Base-by-base conservation (phyloP, 2,797 vertebrate genomes). In the Mycteria americana region DNA sequence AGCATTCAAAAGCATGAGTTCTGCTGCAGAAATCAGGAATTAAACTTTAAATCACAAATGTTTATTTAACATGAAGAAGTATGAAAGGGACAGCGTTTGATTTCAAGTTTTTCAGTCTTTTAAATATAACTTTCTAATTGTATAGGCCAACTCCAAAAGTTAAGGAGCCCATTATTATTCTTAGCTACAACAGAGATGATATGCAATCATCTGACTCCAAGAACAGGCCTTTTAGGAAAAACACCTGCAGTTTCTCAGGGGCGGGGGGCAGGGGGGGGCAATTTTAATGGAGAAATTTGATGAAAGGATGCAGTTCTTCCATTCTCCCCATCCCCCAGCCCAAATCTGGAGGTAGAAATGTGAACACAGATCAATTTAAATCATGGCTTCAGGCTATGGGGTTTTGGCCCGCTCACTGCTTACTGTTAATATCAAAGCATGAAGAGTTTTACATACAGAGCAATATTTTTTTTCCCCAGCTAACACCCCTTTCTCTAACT, bases 351-450 rank as follows among this genome's bases (percentile, higher is more conserved):
- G 69, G 65, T 19, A 89, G 69, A 92, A 95, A 86, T 27, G 35
- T 69, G 76, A 91, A 86, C 51, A 54, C 11, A 93, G 85, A 92
- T 95, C 96, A 96, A 63, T 92, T 95, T 92, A 97, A 97, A 90
- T 86, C 79, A 94, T 59, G n/a, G 39, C 85, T 94, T 88, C 73
- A 81, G 88, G 95, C 89, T 72, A 45, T 54, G 43, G 46, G 69
- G 59, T 39, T 96, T 95, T 96, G 96, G 95, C 94, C 85, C 0
- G 0, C 62, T 94, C 62, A 11, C 54, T 93, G 51, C 79, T 90
- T 94, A 48, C 88, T 81, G 54, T 92, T 90, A 93, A 88, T 94
- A 96, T 96, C 95, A 96, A 96, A 95, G 95, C 79, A 84, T n/a
- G 33, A 51, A 24, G 46, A 95, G 62, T 84, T 94, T 92, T 88